Conservation (phyloP, 2,113 vertebrate species). For the Nycticryphes semicollaris region DNA sequence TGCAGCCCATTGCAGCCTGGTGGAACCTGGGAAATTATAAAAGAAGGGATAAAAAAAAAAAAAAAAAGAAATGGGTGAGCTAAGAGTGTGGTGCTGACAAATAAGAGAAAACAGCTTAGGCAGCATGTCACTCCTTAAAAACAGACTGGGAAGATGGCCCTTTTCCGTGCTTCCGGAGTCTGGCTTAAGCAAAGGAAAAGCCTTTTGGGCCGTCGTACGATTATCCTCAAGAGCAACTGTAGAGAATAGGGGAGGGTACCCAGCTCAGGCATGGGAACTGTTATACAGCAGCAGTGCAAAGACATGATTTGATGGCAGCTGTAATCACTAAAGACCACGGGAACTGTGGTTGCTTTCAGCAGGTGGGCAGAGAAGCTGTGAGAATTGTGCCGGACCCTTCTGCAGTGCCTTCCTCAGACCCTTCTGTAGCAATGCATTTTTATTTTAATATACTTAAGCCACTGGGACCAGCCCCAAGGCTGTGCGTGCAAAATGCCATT, state of each 20-base stretch:
- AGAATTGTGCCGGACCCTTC: background rate
- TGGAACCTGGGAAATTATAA: background rate
- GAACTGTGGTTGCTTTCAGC: background rate
- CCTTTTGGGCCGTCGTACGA: background rate
- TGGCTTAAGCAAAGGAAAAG: background rate
- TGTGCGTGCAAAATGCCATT: constrained; percentile 15
- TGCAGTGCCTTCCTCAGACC: background rate
- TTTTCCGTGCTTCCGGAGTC: background rate
- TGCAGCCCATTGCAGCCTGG: background rate
- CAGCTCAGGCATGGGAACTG: background rate
- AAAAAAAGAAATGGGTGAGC: background rate
- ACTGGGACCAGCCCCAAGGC: constrained; percentile 3
- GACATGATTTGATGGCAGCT: background rate
- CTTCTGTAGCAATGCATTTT: background rate
- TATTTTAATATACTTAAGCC: background rate
- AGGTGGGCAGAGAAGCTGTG: background rate
- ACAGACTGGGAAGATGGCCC: background rate
- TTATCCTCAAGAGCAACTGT: background rate
- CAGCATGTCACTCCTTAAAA: background rate
- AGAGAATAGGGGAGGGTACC: background rate
- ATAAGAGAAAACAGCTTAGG: background rate
- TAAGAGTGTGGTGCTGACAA: background rate
- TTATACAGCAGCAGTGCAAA: background rate
- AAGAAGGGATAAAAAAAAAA: background rate
- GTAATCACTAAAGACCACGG: background rate